phyloP scores from a whole-genome alignment of 1,140 invertebrate genomes.

The Zaprionus vittiger region DNA sequence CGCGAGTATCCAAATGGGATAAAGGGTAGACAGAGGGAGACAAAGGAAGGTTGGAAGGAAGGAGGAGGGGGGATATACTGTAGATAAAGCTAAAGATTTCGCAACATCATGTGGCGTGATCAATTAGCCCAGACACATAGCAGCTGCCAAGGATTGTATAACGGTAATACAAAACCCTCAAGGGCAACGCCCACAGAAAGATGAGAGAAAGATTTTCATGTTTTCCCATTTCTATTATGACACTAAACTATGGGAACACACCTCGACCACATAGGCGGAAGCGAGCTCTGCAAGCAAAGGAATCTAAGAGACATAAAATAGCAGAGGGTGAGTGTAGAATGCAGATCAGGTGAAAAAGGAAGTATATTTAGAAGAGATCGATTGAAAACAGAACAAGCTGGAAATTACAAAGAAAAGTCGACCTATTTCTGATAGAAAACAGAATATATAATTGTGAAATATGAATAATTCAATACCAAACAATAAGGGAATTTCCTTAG shows the following conservation, averaged over 20 bases:
- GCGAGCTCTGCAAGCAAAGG: too few species aligned
- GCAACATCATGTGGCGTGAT: constrained; percentile 40
- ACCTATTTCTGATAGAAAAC: too few species aligned
- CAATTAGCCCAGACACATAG: constrained; percentile 50
- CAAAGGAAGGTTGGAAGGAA: neutral
- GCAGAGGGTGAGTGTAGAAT: neutral
- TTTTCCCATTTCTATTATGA: neutral
- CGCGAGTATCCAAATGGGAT: neutral
- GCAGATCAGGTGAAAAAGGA: neutral
- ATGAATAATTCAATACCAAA: too few species aligned
- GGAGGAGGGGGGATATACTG: neutral
- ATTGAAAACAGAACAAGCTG: too few species aligned
- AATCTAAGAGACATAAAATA: neutral
- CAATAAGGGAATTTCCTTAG: too few species aligned
- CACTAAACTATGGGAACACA: neutral
- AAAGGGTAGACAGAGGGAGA: neutral
- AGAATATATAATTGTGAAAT: too few species aligned
- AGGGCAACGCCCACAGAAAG: constrained; percentile 39
- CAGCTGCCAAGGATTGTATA: constrained; percentile 49
- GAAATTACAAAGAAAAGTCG: too few species aligned
- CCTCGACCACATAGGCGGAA: neutral
- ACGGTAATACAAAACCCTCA: constrained; percentile 46
- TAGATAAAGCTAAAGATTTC: constrained; percentile 14
- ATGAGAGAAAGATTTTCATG: constrained; percentile 6
- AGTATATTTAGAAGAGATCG: neutral